A percentile compares a stretch with the other conserved stretches of the same genome.
These are phyloP conservation scores for Verasper variegatus DNA, from an alignment of 2,113 vertebrate species.

Conservation along the genomic window DNA sequence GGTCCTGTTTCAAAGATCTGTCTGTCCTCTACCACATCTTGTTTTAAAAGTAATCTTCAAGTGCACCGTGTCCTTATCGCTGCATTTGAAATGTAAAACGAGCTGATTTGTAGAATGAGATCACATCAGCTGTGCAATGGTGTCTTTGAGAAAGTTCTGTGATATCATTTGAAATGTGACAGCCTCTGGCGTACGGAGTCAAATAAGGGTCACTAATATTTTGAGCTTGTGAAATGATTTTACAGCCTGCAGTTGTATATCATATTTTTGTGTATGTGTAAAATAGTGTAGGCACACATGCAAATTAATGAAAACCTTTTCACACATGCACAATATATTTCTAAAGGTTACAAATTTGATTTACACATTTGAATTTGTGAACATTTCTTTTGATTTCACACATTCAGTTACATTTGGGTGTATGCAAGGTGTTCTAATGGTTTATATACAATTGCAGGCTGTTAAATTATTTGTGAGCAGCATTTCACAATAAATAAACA, in stretches of 20 bases:
- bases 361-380: too few species aligned
- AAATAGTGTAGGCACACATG: neutral
- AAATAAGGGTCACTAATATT: neutral
- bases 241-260: neutral
- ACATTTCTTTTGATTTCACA: too few species aligned
- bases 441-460: neutral
- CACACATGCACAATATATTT: too few species aligned
- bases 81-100: neutral
- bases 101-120: neutral
- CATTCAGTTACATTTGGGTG: too few species aligned
- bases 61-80: neutral
- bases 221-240: neutral
- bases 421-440: too few species aligned
- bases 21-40: neutral
- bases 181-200: neutral
- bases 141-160: conserved; percentile 7
- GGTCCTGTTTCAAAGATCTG: neutral
- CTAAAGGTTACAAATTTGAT: too few species aligned
- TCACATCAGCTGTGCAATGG: neutral
- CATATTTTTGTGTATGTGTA: neutral
- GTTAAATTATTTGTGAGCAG: neutral
- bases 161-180: conserved; percentile 18
- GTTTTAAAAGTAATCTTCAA: neutral
- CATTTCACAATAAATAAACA: neutral
- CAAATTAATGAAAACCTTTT: too few species aligned